Base-by-base conservation (phyloP, 2,797 vertebrate species). In the Steatocranus sp. region DNA sequence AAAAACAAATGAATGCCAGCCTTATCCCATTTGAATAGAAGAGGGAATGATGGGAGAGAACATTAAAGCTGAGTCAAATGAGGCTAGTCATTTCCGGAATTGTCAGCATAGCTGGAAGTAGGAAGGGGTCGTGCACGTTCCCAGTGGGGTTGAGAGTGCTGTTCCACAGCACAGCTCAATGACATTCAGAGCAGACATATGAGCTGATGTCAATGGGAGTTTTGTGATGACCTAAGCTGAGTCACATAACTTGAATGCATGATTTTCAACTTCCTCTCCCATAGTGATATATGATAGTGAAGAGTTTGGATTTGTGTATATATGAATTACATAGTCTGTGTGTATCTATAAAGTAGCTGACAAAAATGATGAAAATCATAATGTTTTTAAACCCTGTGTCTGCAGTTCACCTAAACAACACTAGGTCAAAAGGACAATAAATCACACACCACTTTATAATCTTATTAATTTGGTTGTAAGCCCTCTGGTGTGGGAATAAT, bases 181-280 rank as follows among this genome's bases (percentile, higher is more conserved):
- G 92, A 89, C 92, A 88, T 82, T 87, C 86, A 74, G 20, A 78
- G 74, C 80, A 91, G 91, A 94, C 87, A 90, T 81, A 93, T 83
- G 92, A 94, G 91, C 91, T 87, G 90, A 92, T 91, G 80, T 58
- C 88, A 92, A 88, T 87, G 87, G 88, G 89, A 76, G 86, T 82
- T 86, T 74, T 17, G 81, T 80, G 88, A 93, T 91, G 83, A 89
- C 79, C 84, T 78, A 74, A 80, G 87, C 83, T 87, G 84, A 90
- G 83, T 91, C 90, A 78, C 85, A 86, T 86, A 88, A 82, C 90
- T 86, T 25, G 41, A 85, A 92, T 89, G 56, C 50, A 68, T 79
- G 83, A 86, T 90, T 92, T 88, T 78, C 4, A 48, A 82, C 81
- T 48, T 88, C 74, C 74, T 23, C 75, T 76, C 34, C 76, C 38